phyloP scores from a whole-genome alignment of 2,113 vertebrate species.

The Rallus limicola region DNA sequence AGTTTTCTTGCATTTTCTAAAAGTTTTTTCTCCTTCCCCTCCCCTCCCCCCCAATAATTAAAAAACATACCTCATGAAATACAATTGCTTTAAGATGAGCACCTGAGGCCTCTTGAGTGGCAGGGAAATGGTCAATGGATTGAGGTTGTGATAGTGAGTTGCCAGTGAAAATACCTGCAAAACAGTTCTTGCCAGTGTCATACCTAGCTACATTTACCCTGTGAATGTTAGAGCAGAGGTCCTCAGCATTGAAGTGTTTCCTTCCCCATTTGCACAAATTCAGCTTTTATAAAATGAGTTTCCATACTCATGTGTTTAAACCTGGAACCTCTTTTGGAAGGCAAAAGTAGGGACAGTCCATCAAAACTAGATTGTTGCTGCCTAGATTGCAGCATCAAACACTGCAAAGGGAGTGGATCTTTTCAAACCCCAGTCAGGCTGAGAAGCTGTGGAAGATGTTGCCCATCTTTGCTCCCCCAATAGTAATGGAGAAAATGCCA shows the following conservation, averaged over 20 bases:
- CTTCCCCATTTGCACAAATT: background rate
- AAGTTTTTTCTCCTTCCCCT: background rate
- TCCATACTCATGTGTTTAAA: background rate
- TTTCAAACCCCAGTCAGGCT: background rate
- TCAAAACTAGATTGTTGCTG: background rate
- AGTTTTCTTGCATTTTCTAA: background rate
- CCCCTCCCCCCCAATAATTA: background rate
- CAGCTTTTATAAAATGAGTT: background rate
- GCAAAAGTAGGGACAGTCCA: background rate
- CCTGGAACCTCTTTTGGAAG: background rate
- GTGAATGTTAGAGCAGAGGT: background rate
- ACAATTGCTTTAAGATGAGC: background rate
- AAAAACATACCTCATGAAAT: background rate
- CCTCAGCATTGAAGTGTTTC: background rate
- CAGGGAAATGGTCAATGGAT: background rate
- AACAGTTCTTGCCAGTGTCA: background rate
- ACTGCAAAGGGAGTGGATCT: background rate
- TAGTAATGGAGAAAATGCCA: background rate
- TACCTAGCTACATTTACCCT: background rate
- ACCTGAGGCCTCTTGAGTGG: background rate
- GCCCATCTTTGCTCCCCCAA: background rate
- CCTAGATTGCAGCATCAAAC: background rate
- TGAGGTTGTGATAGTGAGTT: background rate
- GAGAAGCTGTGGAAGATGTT: background rate
- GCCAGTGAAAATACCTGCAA: background rate